Evolutionary conservation across 2,888 invertebrate genomes (phyloP), one percentile per base, ranked within the genome.

Genomic region (Antheraea yamamai): DNA sequence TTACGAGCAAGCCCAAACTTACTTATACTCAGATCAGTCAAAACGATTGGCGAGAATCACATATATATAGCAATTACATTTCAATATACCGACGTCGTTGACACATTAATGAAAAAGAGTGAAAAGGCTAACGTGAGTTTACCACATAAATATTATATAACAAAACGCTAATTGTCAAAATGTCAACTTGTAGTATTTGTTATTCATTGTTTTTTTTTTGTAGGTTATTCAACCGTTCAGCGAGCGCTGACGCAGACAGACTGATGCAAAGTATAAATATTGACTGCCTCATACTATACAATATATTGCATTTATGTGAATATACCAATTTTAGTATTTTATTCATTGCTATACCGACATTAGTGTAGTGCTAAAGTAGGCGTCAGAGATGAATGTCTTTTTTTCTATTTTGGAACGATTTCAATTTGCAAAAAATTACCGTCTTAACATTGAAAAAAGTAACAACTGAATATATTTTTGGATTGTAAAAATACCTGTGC

Each of bases 191-290:
- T 76, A 76, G 74, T 58, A 77, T 76, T 73, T 76, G 78, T 77
- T 79, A 74, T 77, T 77, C 76, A 77, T 58, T 80, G 77, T 77
- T 84, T 77, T 84, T 80, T 83, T 80, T 81, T 80, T 82, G 87
- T 85, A 85, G 90, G 90, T 90, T 91, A 89, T 92, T 91, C 89
- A 92, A 92, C 90, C 85, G 77, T 84, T 83, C 81, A 82, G 82
- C 80, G 81, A 79, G 77, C 76, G 75, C 80, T 84, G 86, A 88
- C 88, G 87, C 82, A 84, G 81, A 77, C 75, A 73, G 74, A 79
- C 76, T 72, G 76, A 78, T 76, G 80, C 75, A 71, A 75, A 78
- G 85, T 87, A 86, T 82, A 84, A 85, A 89, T 88, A 88, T 77
- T 78, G 76, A 79, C 79, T 79, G 79, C 77, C 80, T 80, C 80